phyloP scores from a whole-genome alignment of 2,113 vertebrate genomes.

The Octodon degus region DNA sequence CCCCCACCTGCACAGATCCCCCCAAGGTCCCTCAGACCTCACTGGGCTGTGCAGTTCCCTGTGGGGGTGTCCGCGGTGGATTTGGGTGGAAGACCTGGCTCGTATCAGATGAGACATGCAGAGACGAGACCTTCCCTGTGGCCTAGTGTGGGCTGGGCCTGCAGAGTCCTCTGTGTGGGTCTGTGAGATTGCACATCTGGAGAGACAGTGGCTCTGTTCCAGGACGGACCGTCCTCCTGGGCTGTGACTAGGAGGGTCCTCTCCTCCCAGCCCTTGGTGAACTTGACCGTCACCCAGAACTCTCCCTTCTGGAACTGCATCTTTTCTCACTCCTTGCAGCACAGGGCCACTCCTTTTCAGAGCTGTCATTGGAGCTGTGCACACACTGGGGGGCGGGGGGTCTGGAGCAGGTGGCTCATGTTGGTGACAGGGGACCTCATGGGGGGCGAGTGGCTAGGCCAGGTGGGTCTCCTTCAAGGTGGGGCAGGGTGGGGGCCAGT shows the following conservation, averaged over 20 bases:
- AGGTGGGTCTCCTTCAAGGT: not conserved
- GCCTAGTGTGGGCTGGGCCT: too few species aligned
- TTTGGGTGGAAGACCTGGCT: not conserved
- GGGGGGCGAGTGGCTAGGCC: not conserved
- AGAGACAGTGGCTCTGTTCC: not conserved
- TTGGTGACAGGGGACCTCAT: not conserved
- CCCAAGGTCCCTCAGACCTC: not conserved
- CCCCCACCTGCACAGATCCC: not conserved
- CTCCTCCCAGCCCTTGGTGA: not conserved
- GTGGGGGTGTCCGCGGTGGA: accelerated
- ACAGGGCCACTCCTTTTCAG: not conserved
- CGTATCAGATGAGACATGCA: not conserved
- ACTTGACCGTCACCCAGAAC: too few species aligned
- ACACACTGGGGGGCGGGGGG: accelerated
- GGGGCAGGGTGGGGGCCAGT: not conserved
- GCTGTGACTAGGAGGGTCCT: accelerated
- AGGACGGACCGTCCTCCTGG: not conserved
- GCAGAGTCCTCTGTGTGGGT: not conserved
- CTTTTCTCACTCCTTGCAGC: not conserved
- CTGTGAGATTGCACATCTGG: not conserved
- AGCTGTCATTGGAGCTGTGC: not conserved
- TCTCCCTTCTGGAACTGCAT: too few species aligned
- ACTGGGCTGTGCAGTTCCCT: accelerated
- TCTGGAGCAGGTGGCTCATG: not conserved
- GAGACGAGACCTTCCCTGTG: accelerated